These are phyloP conservation scores for Sebastes steindachneri DNA, from an alignment of 2,797 vertebrate species.

Conservation along the genomic window DNA sequence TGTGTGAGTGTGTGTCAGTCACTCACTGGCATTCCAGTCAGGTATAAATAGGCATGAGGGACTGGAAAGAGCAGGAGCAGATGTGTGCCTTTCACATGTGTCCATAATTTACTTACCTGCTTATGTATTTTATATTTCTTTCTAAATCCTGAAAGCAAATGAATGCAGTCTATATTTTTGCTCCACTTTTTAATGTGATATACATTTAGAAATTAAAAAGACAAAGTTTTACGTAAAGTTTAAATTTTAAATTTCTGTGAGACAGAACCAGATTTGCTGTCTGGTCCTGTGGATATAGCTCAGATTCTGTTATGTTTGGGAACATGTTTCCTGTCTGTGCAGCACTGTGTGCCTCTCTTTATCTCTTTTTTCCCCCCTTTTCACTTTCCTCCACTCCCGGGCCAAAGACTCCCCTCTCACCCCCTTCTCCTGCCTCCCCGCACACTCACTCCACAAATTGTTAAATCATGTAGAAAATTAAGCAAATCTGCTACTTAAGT, in stretches of 20 bases:
- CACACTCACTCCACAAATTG: conserved; percentile 69
- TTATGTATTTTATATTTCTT: conserved; percentile 14
- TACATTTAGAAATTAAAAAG: conserved; percentile 17
- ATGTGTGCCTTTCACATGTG: conserved; percentile 64
- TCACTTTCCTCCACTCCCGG: conserved; percentile 42
- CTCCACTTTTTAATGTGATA: neutral
- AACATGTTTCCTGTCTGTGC: conserved; percentile 23
- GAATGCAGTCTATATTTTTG: neutral
- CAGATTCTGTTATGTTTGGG: conserved; percentile 18
- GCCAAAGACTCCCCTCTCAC: conserved; percentile 10
- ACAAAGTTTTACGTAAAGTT: conserved; percentile 39
- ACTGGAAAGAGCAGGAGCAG: conserved; percentile 66
- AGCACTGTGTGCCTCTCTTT: conserved; percentile 19
- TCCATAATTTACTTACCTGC: conserved; percentile 67
- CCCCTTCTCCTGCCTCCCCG: conserved; percentile 32
- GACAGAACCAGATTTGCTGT: neutral
- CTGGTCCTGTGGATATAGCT: neutral
- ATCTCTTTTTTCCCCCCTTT: conserved; percentile 7
- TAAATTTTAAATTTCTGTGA: neutral
- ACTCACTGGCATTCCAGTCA: conserved; percentile 76
- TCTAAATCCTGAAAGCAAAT: neutral
- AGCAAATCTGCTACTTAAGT: conserved; percentile 75
- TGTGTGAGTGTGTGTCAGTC: conserved; percentile 45
- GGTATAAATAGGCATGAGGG: conserved; percentile 78
- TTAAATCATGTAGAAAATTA: conserved; percentile 83